These are phyloP conservation scores for Anguilla megastoma DNA, from an alignment of 2,797 vertebrate genomes.

Conservation along the genomic window DNA sequence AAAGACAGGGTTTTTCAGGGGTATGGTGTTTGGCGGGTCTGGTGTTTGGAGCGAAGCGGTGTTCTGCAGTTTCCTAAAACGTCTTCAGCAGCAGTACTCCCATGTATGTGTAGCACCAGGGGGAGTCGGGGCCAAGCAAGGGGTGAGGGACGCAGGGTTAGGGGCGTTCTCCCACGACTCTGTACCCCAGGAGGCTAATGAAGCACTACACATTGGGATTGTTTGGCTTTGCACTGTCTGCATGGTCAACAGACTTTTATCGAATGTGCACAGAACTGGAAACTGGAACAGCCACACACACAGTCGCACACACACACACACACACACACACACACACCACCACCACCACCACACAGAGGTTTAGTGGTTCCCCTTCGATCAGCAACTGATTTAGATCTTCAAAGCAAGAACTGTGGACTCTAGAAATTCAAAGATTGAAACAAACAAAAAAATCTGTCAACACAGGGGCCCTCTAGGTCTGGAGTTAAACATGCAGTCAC, in stretches of 20 bases:
- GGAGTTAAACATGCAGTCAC: too few relatives aligned
- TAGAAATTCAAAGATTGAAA: too few relatives aligned
- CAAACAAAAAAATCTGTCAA: too few relatives aligned
- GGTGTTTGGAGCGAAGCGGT: not conserved
- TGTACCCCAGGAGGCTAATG: not conserved
- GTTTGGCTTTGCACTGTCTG: not conserved
- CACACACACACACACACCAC: not conserved
- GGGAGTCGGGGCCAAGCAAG: not conserved
- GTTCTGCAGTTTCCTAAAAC: not conserved
- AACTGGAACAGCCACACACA: not conserved
- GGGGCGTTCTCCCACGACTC: not conserved
- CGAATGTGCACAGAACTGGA: not conserved
- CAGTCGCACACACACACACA: not conserved
- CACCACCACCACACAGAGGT: too few relatives aligned
- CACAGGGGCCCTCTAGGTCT: too few relatives aligned
- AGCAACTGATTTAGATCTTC: too few relatives aligned
- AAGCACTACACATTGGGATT: not conserved
- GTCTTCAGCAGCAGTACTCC: not conserved
- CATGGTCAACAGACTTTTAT: not conserved
- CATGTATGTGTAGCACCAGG: not conserved
- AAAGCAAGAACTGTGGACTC: too few relatives aligned
- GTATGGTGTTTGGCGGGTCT: not conserved
- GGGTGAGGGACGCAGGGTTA: not conserved
- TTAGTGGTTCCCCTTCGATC: too few relatives aligned
- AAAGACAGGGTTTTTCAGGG: not conserved